These are phyloP conservation scores for Amiota mariae DNA, from an alignment of 2,888 invertebrate genomes.

Conservation along the genomic window DNA sequence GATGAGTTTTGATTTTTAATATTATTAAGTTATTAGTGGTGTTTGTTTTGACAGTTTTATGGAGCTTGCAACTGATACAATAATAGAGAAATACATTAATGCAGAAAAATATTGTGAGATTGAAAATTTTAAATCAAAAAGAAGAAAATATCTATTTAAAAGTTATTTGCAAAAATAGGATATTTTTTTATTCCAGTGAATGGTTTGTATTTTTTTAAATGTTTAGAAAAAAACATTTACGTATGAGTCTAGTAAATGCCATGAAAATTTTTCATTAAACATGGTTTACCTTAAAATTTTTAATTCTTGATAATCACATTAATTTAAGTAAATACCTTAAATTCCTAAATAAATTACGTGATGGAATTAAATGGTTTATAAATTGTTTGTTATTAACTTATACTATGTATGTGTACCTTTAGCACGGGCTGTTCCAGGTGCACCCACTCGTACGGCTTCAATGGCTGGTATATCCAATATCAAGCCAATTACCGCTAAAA, in stretches of 20 bases:
- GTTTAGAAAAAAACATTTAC: too few relatives aligned
- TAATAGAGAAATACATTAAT: too few relatives aligned
- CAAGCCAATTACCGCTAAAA: constrained; percentile 54
- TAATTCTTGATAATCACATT: too few relatives aligned
- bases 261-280: neutral
- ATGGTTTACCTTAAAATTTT: too few relatives aligned
- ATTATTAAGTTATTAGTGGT: constrained; percentile 22
- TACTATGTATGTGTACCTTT: constrained; percentile 77
- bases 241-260: neutral
- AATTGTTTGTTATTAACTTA: neutral
- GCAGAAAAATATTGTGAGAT: too few relatives aligned
- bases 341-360: neutral
- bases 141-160: too few relatives aligned
- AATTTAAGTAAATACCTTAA: too few relatives aligned
- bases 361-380: neutral
- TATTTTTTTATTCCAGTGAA: neutral
- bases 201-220: neutral
- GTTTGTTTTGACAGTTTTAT: constrained; percentile 9
- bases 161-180: too few relatives aligned
- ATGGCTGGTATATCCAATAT: constrained; percentile 60
- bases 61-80: too few relatives aligned
- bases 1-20: constrained; percentile 11
- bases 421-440: constrained; percentile 74
- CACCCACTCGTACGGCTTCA: constrained; percentile 75
- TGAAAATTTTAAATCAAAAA: too few relatives aligned